These are phyloP conservation scores for Gryllus longicercus DNA, from an alignment of 2,888 invertebrate species.

Conservation along the genomic window DNA sequence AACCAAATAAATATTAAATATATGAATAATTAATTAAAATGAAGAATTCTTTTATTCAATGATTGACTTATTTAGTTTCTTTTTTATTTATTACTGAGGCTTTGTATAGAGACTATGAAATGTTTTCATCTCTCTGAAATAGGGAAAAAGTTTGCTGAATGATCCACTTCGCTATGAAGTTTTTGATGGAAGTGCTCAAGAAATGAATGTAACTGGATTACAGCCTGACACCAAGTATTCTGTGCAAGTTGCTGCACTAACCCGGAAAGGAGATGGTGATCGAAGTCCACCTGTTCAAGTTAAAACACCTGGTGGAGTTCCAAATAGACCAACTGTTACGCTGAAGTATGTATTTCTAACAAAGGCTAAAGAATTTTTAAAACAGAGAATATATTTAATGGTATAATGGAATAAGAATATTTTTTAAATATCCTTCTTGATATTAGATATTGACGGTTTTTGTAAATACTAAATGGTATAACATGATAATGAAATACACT, in stretches of 20 bases:
- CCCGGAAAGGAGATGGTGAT: conserved; percentile 94
- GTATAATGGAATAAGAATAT: too few species aligned
- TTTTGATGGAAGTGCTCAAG: conserved; percentile 70
- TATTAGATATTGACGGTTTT: too few species aligned
- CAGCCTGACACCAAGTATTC: conserved; percentile 94
- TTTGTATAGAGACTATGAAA: background rate
- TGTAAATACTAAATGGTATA: too few species aligned
- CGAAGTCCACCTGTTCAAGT: conserved; percentile 80
- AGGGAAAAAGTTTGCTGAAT: conserved; percentile 76
- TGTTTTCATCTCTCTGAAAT: conserved; percentile 21
- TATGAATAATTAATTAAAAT: too few species aligned
- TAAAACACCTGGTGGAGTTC: conserved; percentile 91
- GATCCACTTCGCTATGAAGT: conserved; percentile 86
- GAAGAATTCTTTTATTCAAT: too few species aligned
- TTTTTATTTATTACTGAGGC: too few species aligned
- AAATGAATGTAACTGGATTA: conserved; percentile 80
- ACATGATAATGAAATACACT: too few species aligned
- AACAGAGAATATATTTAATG: too few species aligned
- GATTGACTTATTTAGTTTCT: too few species aligned
- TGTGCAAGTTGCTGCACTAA: conserved; percentile 92
- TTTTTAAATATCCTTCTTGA: too few species aligned
- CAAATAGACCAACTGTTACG: conserved; percentile 76
- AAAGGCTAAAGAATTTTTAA: too few species aligned
- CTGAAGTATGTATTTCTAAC: conserved; percentile 60
- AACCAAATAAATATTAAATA: too few species aligned